Conservation (phyloP, 1,140 invertebrate species). For the Drosophila miranda region DNA sequence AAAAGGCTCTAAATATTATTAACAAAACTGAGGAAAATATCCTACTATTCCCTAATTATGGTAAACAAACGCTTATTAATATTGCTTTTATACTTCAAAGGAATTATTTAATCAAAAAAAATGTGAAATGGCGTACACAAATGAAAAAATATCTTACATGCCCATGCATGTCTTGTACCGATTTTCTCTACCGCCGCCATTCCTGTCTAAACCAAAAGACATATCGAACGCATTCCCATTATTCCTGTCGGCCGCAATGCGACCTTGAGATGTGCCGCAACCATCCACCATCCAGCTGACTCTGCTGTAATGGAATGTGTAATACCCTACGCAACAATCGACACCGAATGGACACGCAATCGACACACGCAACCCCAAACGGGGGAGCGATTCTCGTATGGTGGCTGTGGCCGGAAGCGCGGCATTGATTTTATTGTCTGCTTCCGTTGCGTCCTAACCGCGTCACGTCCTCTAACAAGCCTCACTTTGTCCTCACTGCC, state of each 20-base stretch:
- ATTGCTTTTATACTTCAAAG: too few species aligned
- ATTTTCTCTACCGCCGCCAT: too few species aligned
- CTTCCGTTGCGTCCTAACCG: constrained; percentile 59
- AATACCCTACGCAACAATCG: constrained; percentile 49
- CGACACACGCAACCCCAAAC: not conserved
- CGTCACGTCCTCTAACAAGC: constrained; percentile 21
- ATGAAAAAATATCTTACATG: too few species aligned
- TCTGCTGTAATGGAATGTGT: constrained; percentile 13
- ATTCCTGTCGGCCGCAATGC: constrained; percentile 14
- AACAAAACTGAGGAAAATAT: constrained; percentile 16
- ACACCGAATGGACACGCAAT: constrained; percentile 29
- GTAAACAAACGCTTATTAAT: too few species aligned
- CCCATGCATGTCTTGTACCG: too few species aligned
- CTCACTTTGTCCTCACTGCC: not conserved
- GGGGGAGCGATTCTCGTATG: not conserved
- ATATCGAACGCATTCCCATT: constrained; percentile 18
- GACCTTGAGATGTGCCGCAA: constrained; percentile 30
- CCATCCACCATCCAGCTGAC: constrained; percentile 6
- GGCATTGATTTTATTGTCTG: constrained; percentile 63
- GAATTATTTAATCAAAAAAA: too few species aligned
- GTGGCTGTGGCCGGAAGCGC: constrained; percentile 10
- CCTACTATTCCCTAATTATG: not conserved
- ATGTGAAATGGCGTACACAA: too few species aligned
- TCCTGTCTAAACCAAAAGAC: not conserved
- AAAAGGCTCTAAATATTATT: not conserved